Conservation (phyloP, 2,113 vertebrate genomes). For the Ranitomeya imitator region DNA sequence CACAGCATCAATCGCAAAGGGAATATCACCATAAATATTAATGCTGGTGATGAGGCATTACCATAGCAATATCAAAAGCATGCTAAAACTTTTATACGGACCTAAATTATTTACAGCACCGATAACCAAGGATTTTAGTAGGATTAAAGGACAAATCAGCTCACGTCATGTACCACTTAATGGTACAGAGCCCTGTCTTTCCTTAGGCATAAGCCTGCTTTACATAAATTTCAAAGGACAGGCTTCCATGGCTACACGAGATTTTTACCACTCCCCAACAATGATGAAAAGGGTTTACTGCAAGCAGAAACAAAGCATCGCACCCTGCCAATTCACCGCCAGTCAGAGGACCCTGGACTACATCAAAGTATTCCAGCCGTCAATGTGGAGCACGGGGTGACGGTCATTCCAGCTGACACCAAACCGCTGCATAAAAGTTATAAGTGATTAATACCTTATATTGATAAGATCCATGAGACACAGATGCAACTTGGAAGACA, state of each 20-base stretch:
- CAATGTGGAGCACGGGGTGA: too few relatives aligned
- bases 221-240: conserved; percentile 6
- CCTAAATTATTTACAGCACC: conserved; percentile 41
- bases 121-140: conserved; percentile 25
- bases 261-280: not conserved
- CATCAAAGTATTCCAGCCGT: too few relatives aligned
- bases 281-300: not conserved
- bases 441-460: too few relatives aligned
- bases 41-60: conserved; percentile 25
- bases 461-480: too few relatives aligned
- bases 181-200: not conserved
- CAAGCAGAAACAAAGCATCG: too few relatives aligned
- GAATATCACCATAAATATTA: conserved; percentile 45
- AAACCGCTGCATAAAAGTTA: too few relatives aligned
- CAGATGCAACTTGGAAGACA: too few relatives aligned
- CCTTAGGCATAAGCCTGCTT: not conserved
- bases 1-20: conserved; percentile 9
- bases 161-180: conserved; percentile 2
- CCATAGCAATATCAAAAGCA: conserved; percentile 46
- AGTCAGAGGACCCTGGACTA: too few relatives aligned
- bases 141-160: conserved; percentile 23
- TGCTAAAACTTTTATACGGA: conserved; percentile 27
- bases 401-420: too few relatives aligned
- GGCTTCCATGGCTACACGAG: not conserved
- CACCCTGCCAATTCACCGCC: too few relatives aligned